Evolutionary conservation across 35 echinoderm and acorn worm species (phyloP).

Genomic region (Hemicentrotus pulcherrimus): DNA sequence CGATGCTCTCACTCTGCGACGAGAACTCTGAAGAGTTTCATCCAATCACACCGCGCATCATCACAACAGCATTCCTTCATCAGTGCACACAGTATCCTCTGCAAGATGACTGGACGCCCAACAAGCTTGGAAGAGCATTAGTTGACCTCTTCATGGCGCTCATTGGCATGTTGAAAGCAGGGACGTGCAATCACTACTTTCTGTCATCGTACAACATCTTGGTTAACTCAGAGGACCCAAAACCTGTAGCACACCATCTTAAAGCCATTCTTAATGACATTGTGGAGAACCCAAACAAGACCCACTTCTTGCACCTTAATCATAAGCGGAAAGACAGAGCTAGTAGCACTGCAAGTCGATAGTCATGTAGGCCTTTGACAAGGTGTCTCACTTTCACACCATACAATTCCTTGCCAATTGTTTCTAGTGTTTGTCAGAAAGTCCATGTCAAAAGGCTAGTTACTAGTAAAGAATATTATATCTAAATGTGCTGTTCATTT

Average conservation of each 20-base stretch:
- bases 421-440: too few relatives aligned
- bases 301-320: conserved; percentile 64
- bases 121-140: conserved; percentile 82
- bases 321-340: neutral
- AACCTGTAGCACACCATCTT: conserved; percentile 72
- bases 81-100: conserved; percentile 93
- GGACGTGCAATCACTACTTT: conserved; percentile 70
- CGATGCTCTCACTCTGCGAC: conserved; percentile 61
- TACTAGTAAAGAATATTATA: too few relatives aligned
- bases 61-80: conserved; percentile 76
- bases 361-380: neutral
- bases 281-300: conserved; percentile 77
- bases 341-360: neutral
- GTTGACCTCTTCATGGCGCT: conserved; percentile 85
- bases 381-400: too few relatives aligned
- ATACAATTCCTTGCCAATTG: too few relatives aligned
- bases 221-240: conserved; percentile 55
- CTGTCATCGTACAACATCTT: conserved; percentile 72
- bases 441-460: too few relatives aligned
- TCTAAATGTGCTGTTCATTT: too few relatives aligned
- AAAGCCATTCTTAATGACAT: conserved; percentile 89
- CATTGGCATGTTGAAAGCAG: conserved; percentile 54
- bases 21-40: conserved; percentile 84
- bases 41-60: conserved; percentile 65
- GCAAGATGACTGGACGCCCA: conserved; percentile 71